Percentiles rank a stretch among this genome's conserved stretches.
Evolutionary conservation across 1,140 invertebrate genomes (phyloP).

Genomic region (Drosophila pseudoananassae): DNA sequence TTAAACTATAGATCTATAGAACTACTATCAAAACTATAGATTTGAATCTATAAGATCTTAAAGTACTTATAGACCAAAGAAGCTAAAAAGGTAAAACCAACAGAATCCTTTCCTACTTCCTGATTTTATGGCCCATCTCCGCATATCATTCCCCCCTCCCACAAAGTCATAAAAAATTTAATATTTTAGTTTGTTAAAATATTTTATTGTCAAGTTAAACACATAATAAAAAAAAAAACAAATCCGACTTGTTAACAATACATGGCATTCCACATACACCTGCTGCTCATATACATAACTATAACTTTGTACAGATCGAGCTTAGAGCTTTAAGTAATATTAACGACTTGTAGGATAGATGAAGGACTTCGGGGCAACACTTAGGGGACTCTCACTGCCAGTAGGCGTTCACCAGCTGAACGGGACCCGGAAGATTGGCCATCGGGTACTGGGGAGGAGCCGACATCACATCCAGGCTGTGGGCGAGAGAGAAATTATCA

Average conservation of each 20-base stretch:
- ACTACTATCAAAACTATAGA: too few relatives aligned
- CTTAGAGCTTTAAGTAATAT: conserved; percentile 31
- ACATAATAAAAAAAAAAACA: conserved; percentile 29
- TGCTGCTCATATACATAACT: conserved; percentile 11
- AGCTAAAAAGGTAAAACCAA: too few relatives aligned
- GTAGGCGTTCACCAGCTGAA: conserved; percentile 63
- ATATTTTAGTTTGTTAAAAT: conserved; percentile 25
- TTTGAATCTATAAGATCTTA: too few relatives aligned
- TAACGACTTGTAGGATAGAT: conserved; percentile 4
- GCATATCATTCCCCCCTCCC: not conserved
- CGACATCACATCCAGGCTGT: conserved; percentile 57
- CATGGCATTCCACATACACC: conserved; percentile 21
- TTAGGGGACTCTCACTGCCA: conserved; percentile 48
- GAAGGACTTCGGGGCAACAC: not conserved
- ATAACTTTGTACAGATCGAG: conserved; percentile 40
- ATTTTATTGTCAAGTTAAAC: conserved; percentile 23
- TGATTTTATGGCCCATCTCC: too few relatives aligned
- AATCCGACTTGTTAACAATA: conserved; percentile 38
- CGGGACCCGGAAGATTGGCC: conserved; percentile 29
- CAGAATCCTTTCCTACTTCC: too few relatives aligned
- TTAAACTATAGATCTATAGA: too few relatives aligned
- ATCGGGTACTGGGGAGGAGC: conserved; percentile 26
- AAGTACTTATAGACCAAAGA: too few relatives aligned
- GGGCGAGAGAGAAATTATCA: not conserved
- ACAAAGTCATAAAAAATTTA: not conserved